Evolutionary conservation across 2,113 vertebrate species (phyloP).

Genomic region (Entomyzon cyanotis): DNA sequence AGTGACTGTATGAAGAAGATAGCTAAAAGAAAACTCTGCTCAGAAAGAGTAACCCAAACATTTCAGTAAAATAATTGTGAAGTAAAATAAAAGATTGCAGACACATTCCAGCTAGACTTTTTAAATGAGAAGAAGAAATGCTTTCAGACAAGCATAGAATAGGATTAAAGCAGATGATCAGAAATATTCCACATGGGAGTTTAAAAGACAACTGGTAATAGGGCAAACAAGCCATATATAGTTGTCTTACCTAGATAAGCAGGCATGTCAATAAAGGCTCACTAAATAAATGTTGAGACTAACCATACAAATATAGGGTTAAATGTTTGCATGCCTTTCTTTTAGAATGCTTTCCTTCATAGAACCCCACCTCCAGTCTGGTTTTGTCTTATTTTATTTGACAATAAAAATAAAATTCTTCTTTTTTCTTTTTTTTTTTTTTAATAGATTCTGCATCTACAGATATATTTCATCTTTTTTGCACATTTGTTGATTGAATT

Average conservation of each 20-base stretch:
- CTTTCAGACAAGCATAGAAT: background rate
- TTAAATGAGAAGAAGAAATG: background rate
- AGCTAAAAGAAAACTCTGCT: background rate
- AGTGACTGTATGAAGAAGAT: background rate
- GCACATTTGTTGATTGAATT: background rate
- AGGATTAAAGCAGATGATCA: conserved; percentile 12
- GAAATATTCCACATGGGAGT: background rate
- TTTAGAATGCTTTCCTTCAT: background rate
- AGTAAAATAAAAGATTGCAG: background rate
- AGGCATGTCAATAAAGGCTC: background rate
- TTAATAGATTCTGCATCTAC: background rate
- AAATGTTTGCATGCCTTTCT: background rate
- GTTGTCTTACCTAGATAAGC: background rate
- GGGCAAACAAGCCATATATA: background rate
- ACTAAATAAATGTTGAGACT: background rate
- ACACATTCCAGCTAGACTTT: background rate
- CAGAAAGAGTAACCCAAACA: background rate
- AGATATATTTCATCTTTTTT: background rate
- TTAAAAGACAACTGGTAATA: conserved; percentile 7
- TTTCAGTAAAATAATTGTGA: background rate
- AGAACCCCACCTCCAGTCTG: background rate
- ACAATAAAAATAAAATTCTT: too few species aligned
- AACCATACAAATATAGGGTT: background rate
- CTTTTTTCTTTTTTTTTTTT: background rate
- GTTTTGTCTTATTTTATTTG: background rate